These are phyloP conservation scores for Eulemur macaco DNA, from an alignment of 2,113 vertebrate species.

Conservation along the genomic window DNA sequence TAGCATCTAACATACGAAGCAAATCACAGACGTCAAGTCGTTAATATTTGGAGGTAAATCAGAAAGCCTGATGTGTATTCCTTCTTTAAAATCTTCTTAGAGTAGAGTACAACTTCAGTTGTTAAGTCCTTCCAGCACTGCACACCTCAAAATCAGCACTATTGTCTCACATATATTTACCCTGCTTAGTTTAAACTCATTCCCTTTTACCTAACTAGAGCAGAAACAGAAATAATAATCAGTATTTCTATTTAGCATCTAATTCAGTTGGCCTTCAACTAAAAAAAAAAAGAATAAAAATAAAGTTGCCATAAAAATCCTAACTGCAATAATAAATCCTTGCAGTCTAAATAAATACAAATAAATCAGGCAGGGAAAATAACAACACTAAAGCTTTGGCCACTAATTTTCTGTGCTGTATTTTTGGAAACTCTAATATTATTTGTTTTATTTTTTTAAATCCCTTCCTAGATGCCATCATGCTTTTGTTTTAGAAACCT, in stretches of 20 bases:
- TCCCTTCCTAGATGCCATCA: neutral
- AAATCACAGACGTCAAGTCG: neutral
- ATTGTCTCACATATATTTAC: neutral
- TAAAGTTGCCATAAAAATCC: neutral
- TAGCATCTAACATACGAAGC: neutral
- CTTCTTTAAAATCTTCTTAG: neutral
- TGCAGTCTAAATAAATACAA: neutral
- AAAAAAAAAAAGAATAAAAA: conserved; percentile 2
- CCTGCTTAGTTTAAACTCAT: neutral
- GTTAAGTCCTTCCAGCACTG: neutral
- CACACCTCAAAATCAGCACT: neutral
- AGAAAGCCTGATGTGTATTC: neutral
- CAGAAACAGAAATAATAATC: neutral
- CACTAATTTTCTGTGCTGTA: neutral
- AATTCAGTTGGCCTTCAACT: neutral
- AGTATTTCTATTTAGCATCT: neutral
- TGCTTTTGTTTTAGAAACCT: neutral
- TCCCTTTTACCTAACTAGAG: neutral
- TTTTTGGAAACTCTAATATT: neutral
- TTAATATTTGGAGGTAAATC: neutral
- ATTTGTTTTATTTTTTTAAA: neutral
- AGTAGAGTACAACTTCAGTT: neutral
- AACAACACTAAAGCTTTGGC: neutral
- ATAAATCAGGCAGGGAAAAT: neutral
- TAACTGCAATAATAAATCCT: neutral